These are phyloP conservation scores for Antechinus flavipes DNA, from an alignment of 2,113 vertebrate species.

Conservation along the genomic window DNA sequence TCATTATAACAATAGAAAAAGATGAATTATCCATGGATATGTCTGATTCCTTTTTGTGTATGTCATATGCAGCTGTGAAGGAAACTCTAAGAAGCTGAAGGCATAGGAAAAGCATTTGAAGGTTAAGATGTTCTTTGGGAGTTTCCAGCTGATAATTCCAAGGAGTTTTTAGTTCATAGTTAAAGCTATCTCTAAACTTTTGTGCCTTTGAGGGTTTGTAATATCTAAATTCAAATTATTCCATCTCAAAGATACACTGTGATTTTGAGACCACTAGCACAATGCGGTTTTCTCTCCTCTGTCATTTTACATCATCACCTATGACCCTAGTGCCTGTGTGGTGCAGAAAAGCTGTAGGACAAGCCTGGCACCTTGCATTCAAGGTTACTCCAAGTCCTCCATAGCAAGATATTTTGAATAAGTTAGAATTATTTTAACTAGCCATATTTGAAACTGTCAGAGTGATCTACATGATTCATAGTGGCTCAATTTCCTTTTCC, in stretches of 20 bases:
- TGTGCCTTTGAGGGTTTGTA: constrained; percentile 50
- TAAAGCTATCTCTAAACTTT: constrained; percentile 44
- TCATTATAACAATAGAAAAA: neutral
- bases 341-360: constrained; percentile 14
- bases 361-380: constrained; percentile 65
- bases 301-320: constrained; percentile 52
- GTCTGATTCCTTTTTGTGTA: neutral
- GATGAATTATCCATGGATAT: neutral
- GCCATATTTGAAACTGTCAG: constrained; percentile 81
- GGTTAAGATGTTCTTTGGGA: constrained; percentile 36
- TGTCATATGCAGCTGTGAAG: neutral
- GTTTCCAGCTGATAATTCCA: constrained; percentile 13
- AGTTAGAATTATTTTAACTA: constrained; percentile 81
- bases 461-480: constrained; percentile 77
- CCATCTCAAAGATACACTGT: constrained; percentile 40
- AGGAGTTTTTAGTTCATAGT: neutral
- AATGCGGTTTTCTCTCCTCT: constrained; percentile 48
- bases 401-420: constrained; percentile 76
- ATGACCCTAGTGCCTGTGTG: constrained; percentile 38
- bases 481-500: constrained; percentile 80
- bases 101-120: constrained; percentile 29
- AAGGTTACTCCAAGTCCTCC: constrained; percentile 76
- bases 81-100: constrained; percentile 16
- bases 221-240: constrained; percentile 61
- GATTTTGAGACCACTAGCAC: neutral